phyloP scores from a whole-genome alignment of 2,888 invertebrate species.

The Sceliomorpha sp. region DNA sequence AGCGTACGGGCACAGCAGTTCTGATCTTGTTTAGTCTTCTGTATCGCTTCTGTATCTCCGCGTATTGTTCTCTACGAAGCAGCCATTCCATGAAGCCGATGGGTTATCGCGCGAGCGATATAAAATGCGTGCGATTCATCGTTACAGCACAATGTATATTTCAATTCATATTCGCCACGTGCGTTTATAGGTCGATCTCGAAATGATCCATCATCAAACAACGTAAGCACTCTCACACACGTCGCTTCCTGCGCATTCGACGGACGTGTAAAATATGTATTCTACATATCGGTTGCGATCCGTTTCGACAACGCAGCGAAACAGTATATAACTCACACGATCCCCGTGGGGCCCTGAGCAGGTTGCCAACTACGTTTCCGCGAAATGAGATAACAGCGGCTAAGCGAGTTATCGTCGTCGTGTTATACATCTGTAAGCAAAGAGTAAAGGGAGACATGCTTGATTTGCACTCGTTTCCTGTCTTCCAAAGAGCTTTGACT shows the following conservation, averaged over 20 bases:
- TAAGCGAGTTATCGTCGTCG: constrained; percentile 50
- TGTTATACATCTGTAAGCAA: constrained; percentile 42
- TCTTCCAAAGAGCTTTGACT: no score
- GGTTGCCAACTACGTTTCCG: constrained; percentile 47
- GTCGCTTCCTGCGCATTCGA: constrained; percentile 45
- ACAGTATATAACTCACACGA: constrained; percentile 43
- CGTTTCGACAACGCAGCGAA: constrained; percentile 39
- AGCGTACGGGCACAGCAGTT: no score
- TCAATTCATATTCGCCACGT: no score
- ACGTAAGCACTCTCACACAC: constrained; percentile 33
- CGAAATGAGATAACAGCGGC: constrained; percentile 50
- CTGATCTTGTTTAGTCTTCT: no score
- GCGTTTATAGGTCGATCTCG: constrained; percentile 1
- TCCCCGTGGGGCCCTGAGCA: constrained; percentile 47
- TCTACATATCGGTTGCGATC: constrained; percentile 45
- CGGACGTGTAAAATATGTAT: constrained; percentile 40
- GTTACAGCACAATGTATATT: no score
- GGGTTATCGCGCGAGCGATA: constrained; percentile 27
- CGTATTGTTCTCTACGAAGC: constrained; percentile 38
- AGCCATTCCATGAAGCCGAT: constrained; percentile 38
- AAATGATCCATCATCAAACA: constrained; percentile 40
- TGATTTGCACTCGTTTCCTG: constrained; percentile 27
- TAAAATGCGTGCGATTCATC: no score
- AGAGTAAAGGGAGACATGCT: constrained; percentile 38
- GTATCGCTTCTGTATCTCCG: constrained; percentile 26